Percentiles rank a stretch among this genome's conserved stretches.
phyloP scores from a whole-genome alignment of 2,797 vertebrate species.

The Sebastes trivittatus region DNA sequence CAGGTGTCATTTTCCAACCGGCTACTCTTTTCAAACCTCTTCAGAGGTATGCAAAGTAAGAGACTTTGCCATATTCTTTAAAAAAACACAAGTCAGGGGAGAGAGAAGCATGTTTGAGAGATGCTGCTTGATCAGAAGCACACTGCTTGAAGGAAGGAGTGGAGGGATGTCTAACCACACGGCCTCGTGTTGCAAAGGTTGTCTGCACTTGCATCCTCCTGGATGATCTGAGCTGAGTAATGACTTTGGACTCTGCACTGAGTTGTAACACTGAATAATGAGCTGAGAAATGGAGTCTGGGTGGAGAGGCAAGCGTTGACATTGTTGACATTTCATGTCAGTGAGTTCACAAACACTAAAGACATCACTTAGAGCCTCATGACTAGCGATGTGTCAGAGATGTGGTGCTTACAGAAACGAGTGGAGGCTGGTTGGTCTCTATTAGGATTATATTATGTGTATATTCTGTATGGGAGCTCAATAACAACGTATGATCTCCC shows the following conservation, averaged over 20 bases:
- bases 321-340: conserved; percentile 42
- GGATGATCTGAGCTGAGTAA: conserved; percentile 57
- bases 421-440: background rate
- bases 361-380: conserved; percentile 4
- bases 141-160: conserved; percentile 54
- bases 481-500: background rate
- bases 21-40: conserved; percentile 51
- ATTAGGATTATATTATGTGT: background rate
- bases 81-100: background rate
- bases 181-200: conserved; percentile 26
- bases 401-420: background rate
- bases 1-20: conserved; percentile 36
- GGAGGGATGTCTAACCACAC: conserved; percentile 33
- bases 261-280: conserved; percentile 34
- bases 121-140: conserved; percentile 65
- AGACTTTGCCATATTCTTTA: conserved; percentile 40
- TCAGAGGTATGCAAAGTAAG: conserved; percentile 58
- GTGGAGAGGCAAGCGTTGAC: conserved; percentile 8
- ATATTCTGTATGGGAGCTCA: background rate
- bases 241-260: conserved; percentile 60
- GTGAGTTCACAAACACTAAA: conserved; percentile 26
- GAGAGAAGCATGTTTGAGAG: conserved; percentile 40
- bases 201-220: conserved; percentile 42
- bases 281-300: conserved; percentile 28
- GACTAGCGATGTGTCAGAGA: conserved; percentile 8